Percentiles rank a stretch among this genome's conserved stretches.
Evolutionary conservation across 2,113 vertebrate species (phyloP).

Genomic region (Indicator maculatus): DNA sequence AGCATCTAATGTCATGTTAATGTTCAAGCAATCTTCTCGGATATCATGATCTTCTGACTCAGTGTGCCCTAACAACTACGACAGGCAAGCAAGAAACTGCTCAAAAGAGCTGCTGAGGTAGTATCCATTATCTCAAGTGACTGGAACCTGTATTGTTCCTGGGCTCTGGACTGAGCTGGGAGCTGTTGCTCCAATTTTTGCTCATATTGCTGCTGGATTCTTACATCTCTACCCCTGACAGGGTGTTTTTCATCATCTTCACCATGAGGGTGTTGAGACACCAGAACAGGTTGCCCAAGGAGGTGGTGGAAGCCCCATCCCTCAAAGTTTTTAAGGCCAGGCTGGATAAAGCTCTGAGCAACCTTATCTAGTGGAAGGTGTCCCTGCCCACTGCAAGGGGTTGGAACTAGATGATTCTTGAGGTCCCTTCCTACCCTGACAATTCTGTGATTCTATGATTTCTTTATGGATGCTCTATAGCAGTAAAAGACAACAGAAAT

Average conservation of each 20-base stretch:
- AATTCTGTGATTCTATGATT: too few relatives aligned
- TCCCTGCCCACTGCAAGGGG: too few relatives aligned
- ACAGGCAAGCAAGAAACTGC: background rate
- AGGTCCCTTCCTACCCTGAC: too few relatives aligned
- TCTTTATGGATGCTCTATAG: background rate
- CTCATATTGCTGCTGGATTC: background rate
- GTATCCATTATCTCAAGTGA: too few relatives aligned
- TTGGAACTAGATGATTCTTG: too few relatives aligned
- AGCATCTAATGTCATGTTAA: conserved; percentile 74
- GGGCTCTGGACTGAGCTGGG: too few relatives aligned
- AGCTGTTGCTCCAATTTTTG: background rate
- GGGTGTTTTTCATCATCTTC: background rate
- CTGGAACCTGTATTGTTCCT: background rate
- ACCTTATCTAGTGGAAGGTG: too few relatives aligned
- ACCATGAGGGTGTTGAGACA: too few relatives aligned
- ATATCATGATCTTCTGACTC: conserved; percentile 78
- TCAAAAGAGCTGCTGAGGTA: background rate
- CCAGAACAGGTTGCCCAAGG: too few relatives aligned
- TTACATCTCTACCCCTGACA: background rate
- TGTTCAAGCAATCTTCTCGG: conserved; percentile 76
- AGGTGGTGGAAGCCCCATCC: too few relatives aligned
- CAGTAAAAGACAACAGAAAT: background rate
- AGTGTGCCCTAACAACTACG: conserved; percentile 31
- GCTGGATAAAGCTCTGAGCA: too few relatives aligned
- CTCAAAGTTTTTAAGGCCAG: too few relatives aligned